Evolutionary conservation across 2,888 invertebrate genomes (phyloP), one percentile per base, ranked within the genome.

Genomic region (Ectemnius lituratus): DNA sequence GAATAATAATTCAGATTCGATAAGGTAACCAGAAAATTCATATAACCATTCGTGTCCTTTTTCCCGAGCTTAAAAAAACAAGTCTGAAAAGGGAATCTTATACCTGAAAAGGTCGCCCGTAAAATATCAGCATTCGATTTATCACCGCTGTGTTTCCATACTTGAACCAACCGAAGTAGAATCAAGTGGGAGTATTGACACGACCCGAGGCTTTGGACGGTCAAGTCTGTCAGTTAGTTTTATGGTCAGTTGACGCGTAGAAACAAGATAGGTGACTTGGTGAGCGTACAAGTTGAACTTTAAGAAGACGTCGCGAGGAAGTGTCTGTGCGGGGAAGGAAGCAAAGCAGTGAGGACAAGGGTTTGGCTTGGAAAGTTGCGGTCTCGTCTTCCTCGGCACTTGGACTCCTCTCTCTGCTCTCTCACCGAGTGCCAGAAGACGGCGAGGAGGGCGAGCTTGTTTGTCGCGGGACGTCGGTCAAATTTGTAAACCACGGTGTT

Each of bases 401-500:
- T 69, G 56, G 46, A 66, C 52, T 62, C 60, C 52, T 57, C n/a
- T 47, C 47, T 47, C 57, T 45, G 57, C 20, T 27, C 2, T 52
- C 27, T 64, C 27, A 20, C 27, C 20, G 66, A 56, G 46, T 67
- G 18, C 27, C 52, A 3, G 8, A 11, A 37, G 37, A 37, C 37
- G 8, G 37, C 11, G 37, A 6, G 37, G 8, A 37, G 37, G 58
- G 45, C 67, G 37, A 46, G 70, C 66, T 83, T 81, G 84, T 84
- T 83, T 82, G 82, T 72, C 73, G 66, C 67, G 58, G 49, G 75
- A 75, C 68, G 77, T 73, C 73, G 73, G 52, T 64, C 60, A 65
- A 73, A 71, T 75, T 72, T 73, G 84, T 82, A 78, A 83, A 82
- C 82, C 84, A 64, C 56, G 64, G 46, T 46, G 73, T 71, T 81